These are phyloP conservation scores for Nipponia nippon DNA, from an alignment of 2,113 vertebrate genomes.

Conservation along the genomic window DNA sequence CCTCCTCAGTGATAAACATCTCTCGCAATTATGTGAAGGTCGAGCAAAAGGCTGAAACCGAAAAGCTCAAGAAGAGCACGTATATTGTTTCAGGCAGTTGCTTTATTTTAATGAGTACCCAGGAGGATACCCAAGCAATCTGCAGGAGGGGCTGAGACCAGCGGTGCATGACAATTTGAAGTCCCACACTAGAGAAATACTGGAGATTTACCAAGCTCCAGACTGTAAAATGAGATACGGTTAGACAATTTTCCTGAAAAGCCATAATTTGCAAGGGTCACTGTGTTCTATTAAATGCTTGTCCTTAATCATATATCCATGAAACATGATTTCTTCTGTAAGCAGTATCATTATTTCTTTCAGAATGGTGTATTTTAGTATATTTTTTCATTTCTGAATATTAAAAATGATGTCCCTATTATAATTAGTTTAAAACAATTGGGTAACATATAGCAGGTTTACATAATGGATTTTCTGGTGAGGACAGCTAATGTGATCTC, in stretches of 20 bases:
- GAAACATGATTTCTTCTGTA: neutral
- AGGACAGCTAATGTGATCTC: neutral
- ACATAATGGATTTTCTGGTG: neutral
- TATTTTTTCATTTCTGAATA: neutral
- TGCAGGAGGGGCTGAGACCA: neutral
- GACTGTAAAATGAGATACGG: neutral
- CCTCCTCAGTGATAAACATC: neutral
- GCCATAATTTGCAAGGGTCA: neutral
- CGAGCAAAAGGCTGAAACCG: neutral
- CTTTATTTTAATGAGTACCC: slow-evolving; percentile 35
- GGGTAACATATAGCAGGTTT: neutral
- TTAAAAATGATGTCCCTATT: neutral
- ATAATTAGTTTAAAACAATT: neutral
- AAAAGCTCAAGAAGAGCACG: neutral
- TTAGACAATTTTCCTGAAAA: neutral
- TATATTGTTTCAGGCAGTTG: neutral
- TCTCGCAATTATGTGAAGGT: neutral
- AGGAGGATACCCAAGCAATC: neutral
- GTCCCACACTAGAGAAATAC: neutral
- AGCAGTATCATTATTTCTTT: neutral
- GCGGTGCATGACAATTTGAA: neutral
- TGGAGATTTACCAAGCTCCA: neutral
- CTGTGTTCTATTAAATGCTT: neutral
- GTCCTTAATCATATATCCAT: neutral
- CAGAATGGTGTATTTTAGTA: neutral